Percentiles rank a stretch among this genome's conserved stretches.
These are phyloP conservation scores for Vombatus ursinus DNA, from an alignment of 2,113 vertebrate genomes.

Conservation along the genomic window DNA sequence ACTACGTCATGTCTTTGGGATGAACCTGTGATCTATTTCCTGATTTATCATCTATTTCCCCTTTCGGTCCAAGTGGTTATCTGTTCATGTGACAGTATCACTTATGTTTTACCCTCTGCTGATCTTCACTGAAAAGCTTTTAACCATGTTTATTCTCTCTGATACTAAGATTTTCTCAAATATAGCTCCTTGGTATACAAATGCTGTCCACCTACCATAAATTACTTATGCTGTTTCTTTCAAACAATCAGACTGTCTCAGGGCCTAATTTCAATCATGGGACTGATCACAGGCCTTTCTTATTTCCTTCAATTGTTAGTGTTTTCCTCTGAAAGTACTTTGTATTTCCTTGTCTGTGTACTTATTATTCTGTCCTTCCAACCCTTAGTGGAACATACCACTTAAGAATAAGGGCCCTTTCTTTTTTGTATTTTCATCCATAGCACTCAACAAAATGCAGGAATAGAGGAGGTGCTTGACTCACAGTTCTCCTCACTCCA, in stretches of 20 bases:
- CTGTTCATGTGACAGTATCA: background rate
- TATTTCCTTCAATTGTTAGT: too few relatives aligned
- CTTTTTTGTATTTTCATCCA: too few relatives aligned
- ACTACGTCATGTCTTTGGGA: background rate
- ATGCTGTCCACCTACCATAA: background rate
- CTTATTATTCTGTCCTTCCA: background rate
- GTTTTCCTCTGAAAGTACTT: background rate
- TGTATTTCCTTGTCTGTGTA: too few relatives aligned
- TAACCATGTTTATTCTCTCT: background rate
- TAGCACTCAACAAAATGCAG: too few relatives aligned
- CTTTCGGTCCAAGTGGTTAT: background rate
- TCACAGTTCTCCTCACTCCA: too few relatives aligned
- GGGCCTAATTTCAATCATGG: background rate
- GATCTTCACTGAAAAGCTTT: background rate
- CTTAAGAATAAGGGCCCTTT: too few relatives aligned
- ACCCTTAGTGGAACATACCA: too few relatives aligned
- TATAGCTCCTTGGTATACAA: background rate
- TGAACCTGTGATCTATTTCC: background rate
- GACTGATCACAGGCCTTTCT: background rate
- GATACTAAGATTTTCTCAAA: background rate
- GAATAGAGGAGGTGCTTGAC: too few relatives aligned
- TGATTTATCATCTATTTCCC: background rate
- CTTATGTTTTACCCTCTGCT: background rate
- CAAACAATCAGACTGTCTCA: background rate
- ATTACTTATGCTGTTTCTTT: background rate